phyloP scores from a whole-genome alignment of 2,797 vertebrate species.

The Acipenser ruthenus region DNA sequence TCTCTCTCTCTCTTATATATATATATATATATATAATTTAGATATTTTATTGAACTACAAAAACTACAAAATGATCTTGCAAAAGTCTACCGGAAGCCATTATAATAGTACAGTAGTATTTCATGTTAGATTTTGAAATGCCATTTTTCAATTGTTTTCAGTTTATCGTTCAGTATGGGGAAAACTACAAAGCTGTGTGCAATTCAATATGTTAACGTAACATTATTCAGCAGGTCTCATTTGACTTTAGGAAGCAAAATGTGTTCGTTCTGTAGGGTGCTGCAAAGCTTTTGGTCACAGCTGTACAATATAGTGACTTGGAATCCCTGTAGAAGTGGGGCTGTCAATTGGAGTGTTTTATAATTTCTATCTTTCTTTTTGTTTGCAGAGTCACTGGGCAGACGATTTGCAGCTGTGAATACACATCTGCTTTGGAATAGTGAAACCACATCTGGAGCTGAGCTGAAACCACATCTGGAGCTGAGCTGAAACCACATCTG shows the following conservation, averaged over 20 bases:
- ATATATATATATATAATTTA: too few relatives aligned
- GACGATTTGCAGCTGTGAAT: slow-evolving; percentile 48
- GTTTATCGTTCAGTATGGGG: too few relatives aligned
- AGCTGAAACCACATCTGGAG: background rate
- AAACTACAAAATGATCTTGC: too few relatives aligned
- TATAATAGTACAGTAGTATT: too few relatives aligned
- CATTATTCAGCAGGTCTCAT: background rate
- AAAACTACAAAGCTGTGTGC: background rate
- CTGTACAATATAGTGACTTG: too few relatives aligned
- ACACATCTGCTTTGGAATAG: background rate
- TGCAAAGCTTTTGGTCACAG: background rate
- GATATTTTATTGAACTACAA: too few relatives aligned
- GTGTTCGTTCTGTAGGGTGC: background rate
- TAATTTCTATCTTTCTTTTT: slow-evolving; percentile 6
- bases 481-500: background rate
- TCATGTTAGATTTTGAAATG: too few relatives aligned
- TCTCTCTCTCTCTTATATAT: too few relatives aligned
- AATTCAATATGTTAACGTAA: background rate
- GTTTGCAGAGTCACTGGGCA: slow-evolving; percentile 53
- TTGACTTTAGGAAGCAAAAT: background rate
- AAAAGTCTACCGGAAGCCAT: too few relatives aligned
- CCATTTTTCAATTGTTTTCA: too few relatives aligned
- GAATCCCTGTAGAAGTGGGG: background rate
- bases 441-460: background rate
- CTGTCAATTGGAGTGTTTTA: slow-evolving; percentile 1